Conservation (phyloP, 2,888 invertebrate species). For the Ichneumon xanthorius region DNA sequence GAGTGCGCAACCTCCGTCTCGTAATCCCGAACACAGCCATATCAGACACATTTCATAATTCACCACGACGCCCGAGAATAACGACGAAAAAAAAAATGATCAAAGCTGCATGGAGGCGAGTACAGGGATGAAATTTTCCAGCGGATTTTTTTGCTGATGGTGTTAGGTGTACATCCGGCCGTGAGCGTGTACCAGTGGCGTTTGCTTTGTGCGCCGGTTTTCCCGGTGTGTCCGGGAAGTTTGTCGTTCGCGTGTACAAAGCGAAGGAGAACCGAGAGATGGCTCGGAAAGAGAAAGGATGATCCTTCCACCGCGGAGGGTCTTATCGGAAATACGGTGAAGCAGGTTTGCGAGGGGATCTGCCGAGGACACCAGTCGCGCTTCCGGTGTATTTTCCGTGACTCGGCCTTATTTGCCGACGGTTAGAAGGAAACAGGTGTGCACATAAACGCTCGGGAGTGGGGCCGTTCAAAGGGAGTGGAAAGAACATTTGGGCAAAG, state of each 20-base stretch:
- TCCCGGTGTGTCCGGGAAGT: neutral
- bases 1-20: too few relatives aligned
- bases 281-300: slow-evolving; percentile 2
- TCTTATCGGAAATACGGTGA: slow-evolving; percentile 33
- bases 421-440: neutral
- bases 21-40: neutral
- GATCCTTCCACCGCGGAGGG: neutral
- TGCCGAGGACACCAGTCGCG: neutral
- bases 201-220: slow-evolving; percentile 2
- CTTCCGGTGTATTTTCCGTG: slow-evolving; percentile 1
- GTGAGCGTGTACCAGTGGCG: neutral
- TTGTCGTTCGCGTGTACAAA: slow-evolving; percentile 2
- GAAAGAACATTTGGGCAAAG: neutral
- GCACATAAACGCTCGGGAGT: neutral
- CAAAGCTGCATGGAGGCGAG: slow-evolving; percentile 27
- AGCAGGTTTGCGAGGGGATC: neutral
- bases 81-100: slow-evolving; percentile 19
- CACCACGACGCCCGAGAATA: neutral
- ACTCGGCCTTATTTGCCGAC: slow-evolving; percentile 1
- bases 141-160: slow-evolving; percentile 52
- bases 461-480: neutral
- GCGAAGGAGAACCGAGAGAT: slow-evolving; percentile 12
- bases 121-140: slow-evolving; percentile 42
- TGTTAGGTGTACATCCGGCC: slow-evolving; percentile 39
- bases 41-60: neutral